These are phyloP conservation scores for Lasioglossum baleicum DNA, from an alignment of 1,140 invertebrate species.

Conservation along the genomic window DNA sequence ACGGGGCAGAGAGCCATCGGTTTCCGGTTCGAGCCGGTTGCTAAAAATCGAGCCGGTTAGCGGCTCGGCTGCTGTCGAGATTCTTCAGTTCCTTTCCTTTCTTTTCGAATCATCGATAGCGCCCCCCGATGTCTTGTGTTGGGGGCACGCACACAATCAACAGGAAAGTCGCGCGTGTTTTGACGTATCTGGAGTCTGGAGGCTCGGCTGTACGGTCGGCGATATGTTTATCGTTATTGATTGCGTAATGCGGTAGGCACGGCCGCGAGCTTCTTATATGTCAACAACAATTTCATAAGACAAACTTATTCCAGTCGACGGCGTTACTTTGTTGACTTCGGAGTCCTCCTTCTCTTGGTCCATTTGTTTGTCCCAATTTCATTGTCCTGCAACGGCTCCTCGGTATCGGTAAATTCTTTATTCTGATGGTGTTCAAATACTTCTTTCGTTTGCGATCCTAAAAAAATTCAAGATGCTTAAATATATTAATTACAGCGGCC, in stretches of 20 bases:
- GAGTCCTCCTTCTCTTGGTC: background rate
- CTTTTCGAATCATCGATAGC: conserved; percentile 4
- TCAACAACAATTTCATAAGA: conserved; percentile 43
- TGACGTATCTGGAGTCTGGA: conserved; percentile 59
- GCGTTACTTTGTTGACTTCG: background rate
- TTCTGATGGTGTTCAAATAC: too few species aligned
- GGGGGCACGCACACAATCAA: background rate
- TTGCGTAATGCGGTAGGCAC: conserved; percentile 56
- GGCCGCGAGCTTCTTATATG: conserved; percentile 12
- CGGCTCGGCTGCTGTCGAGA: too few species aligned
- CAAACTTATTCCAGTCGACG: background rate
- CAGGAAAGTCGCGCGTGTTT: background rate
- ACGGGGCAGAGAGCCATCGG: background rate
- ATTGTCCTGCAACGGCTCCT: background rate
- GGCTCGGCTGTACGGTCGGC: conserved; percentile 46
- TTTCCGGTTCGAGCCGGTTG: background rate
- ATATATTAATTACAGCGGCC: too few species aligned
- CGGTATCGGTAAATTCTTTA: background rate
- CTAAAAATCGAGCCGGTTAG: background rate
- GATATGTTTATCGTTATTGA: conserved; percentile 54
- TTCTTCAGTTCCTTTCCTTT: background rate
- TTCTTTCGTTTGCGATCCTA: too few species aligned
- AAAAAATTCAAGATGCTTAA: too few species aligned
- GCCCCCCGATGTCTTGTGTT: background rate
- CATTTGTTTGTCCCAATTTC: background rate